A percentile compares a stretch with the other conserved stretches of the same genome.
Conservation (phyloP, 2,888 invertebrate genomes). For the Sepiola atlantica region DNA sequence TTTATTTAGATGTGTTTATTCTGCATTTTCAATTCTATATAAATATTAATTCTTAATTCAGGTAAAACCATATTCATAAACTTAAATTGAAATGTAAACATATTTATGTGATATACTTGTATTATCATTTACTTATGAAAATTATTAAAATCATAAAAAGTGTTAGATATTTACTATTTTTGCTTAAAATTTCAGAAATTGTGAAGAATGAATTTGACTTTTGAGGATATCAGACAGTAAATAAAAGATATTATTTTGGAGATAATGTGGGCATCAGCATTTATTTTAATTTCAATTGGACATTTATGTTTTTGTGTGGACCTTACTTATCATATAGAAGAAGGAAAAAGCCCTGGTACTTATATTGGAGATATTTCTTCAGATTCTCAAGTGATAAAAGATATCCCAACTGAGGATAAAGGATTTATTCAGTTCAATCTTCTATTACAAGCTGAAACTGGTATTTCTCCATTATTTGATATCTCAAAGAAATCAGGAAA, state of each 20-base stretch:
- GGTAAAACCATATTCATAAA: background rate
- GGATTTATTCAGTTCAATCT: background rate
- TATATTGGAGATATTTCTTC: background rate
- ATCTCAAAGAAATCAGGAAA: background rate
- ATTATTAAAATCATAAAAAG: background rate
- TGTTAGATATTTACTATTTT: background rate
- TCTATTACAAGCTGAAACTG: background rate
- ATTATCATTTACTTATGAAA: background rate
- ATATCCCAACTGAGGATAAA: background rate
- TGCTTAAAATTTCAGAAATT: background rate
- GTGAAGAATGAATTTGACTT: background rate
- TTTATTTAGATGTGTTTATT: background rate
- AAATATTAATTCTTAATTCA: background rate
- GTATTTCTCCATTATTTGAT: background rate
- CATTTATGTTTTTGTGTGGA: background rate
- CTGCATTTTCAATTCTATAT: background rate
- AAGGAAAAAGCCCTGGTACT: background rate
- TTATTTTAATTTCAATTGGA: background rate
- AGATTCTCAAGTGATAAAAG: background rate
- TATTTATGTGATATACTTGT: background rate
- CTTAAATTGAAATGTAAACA: background rate
- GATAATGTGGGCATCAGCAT: background rate
- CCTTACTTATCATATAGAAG: background rate
- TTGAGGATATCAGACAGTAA: background rate
- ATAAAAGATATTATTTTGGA: background rate